A percentile compares a stretch with the other conserved stretches of the same genome.
phyloP scores from a whole-genome alignment of 2,888 invertebrate genomes.

The Nesidiocoris tenuis region DNA sequence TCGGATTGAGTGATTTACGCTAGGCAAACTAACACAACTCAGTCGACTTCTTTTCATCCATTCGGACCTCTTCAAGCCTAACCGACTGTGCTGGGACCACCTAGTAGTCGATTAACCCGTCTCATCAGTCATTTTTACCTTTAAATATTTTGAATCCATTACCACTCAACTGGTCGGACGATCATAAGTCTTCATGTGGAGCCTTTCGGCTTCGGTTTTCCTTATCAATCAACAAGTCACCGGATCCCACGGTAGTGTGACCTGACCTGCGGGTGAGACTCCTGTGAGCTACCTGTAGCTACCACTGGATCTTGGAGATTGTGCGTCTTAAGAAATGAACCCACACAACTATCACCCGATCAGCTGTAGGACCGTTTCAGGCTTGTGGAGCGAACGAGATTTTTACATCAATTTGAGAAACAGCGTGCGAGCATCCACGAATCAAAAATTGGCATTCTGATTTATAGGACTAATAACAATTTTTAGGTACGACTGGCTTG shows the following conservation, averaged over 20 bases:
- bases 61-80: background rate
- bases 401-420: no score
- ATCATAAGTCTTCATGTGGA: slow-evolving; percentile 24
- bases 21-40: no score
- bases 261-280: background rate
- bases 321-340: background rate
- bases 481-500: no score
- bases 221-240: slow-evolving; percentile 28
- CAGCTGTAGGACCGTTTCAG: no score
- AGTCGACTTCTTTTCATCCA: background rate
- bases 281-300: background rate
- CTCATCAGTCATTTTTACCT: slow-evolving; percentile 40
- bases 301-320: background rate
- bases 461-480: no score
- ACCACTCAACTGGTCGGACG: slow-evolving; percentile 33
- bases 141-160: slow-evolving; percentile 40
- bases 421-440: no score
- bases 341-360: background rate
- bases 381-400: no score
- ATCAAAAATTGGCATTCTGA: no score
- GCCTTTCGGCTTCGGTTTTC: slow-evolving; percentile 2
- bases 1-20: no score
- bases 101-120: slow-evolving; percentile 34
- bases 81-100: slow-evolving; percentile 20
- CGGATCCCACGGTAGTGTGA: background rate